Conservation (phyloP, 2,888 invertebrate species). For the Periphyllus acericola region DNA sequence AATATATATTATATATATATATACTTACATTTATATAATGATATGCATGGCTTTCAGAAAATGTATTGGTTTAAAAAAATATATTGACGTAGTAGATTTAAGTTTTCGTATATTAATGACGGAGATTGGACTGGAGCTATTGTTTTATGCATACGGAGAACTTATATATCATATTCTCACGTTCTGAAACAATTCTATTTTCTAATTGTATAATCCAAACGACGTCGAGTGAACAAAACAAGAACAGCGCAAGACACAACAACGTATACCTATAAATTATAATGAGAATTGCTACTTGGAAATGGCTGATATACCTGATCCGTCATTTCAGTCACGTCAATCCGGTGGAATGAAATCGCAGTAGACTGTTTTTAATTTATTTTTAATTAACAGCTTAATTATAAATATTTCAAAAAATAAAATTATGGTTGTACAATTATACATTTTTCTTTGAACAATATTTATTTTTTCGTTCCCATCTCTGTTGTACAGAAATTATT, state of each 20-base stretch:
- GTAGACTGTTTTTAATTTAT: background rate
- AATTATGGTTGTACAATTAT: no score
- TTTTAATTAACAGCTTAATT: no score
- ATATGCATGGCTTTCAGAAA: background rate
- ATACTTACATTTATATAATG: background rate
- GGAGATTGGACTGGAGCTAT: background rate
- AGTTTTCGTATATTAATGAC: background rate
- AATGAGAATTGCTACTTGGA: background rate
- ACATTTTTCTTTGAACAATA: no score
- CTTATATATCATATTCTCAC: background rate
- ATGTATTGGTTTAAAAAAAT: background rate
- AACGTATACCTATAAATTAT: background rate
- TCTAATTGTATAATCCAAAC: background rate
- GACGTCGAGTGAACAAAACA: background rate
- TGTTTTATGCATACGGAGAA: background rate
- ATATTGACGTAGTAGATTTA: background rate
- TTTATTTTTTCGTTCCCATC: no score
- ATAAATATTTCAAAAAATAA: no score
- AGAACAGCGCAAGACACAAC: background rate
- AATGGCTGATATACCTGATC: background rate
- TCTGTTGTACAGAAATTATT: no score
- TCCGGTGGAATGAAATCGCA: background rate
- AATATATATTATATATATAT: background rate
- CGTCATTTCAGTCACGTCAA: background rate
- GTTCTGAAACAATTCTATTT: background rate